Conservation (phyloP, 2,797 vertebrate species). For the Schizothorax lantsangensis region DNA sequence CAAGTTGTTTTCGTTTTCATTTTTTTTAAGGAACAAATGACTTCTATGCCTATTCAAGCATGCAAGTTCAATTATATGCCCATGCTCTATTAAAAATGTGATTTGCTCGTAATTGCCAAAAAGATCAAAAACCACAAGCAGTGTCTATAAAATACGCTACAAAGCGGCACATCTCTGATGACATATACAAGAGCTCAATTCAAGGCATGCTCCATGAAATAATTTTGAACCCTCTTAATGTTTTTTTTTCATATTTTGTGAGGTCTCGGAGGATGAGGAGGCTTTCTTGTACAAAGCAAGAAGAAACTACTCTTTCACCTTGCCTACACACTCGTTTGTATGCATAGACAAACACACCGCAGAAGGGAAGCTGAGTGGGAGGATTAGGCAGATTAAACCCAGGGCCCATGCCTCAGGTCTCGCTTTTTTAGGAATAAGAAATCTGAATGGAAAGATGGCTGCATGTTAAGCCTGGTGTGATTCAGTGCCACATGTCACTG, state of each 20-base stretch:
- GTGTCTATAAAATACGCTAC: conserved; percentile 36
- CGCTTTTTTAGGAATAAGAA: conserved; percentile 46
- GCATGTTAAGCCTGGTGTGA: conserved; percentile 49
- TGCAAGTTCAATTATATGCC: conserved; percentile 58
- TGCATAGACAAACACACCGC: conserved; percentile 31
- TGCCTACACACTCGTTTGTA: conserved; percentile 49
- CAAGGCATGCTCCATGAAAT: conserved; percentile 33
- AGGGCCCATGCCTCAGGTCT: conserved; percentile 52
- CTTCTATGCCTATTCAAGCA: conserved; percentile 61
- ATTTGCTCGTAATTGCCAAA: conserved; percentile 67
- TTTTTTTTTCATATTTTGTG: conserved; percentile 16
- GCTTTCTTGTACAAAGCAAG: conserved; percentile 22
- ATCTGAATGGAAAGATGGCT: conserved; percentile 46
- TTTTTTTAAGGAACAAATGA: conserved; percentile 61
- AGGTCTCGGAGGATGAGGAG: conserved; percentile 23
- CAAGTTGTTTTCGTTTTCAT: conserved; percentile 41
- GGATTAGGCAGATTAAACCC: conserved; percentile 60
- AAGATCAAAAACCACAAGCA: conserved; percentile 47
- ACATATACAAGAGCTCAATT: conserved; percentile 37
- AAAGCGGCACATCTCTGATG: conserved; percentile 32
- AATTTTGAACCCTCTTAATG: conserved; percentile 38
- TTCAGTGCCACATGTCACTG: conserved; percentile 25
- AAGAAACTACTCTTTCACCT: conserved; percentile 30
- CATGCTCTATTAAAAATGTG: conserved; percentile 68
- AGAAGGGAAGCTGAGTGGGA: conserved; percentile 55